phyloP scores from a whole-genome alignment of 1,140 invertebrate species.

The Apolygus lucorum region DNA sequence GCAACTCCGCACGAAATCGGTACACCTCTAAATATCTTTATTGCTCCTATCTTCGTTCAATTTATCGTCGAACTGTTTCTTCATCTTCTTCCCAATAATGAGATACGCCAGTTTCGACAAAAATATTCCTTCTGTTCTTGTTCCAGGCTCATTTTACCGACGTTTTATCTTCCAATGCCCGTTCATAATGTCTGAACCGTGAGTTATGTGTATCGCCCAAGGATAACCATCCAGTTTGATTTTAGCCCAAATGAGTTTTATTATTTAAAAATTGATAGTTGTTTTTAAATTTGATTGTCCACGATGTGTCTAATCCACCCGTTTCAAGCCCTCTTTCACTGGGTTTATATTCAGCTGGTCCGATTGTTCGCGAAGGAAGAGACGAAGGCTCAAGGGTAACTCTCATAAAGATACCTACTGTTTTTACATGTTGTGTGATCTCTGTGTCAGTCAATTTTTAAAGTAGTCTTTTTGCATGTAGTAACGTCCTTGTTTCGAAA shows the following conservation, averaged over 20 bases:
- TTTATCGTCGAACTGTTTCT: no score
- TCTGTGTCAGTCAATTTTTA: background rate
- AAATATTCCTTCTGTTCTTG: slow-evolving; percentile 19
- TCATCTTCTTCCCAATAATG: no score
- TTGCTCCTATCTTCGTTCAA: background rate
- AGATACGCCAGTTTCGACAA: background rate
- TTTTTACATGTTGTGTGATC: background rate
- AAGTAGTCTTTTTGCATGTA: background rate
- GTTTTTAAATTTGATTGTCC: background rate
- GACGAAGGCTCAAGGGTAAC: background rate
- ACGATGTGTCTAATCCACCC: background rate
- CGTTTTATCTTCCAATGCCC: background rate
- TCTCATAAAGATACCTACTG: background rate
- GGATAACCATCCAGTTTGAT: no score
- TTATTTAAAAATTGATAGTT: slow-evolving; percentile 10
- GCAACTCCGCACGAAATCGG: no score
- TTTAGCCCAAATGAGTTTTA: background rate
- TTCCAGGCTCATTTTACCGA: slow-evolving; percentile 25
- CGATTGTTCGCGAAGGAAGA: background rate
- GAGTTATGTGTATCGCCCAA: background rate
- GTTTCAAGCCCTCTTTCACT: background rate
- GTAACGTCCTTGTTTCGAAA: background rate
- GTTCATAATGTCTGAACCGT: background rate
- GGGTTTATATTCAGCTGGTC: background rate
- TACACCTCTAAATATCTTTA: no score